Evolutionary conservation across 2,113 vertebrate species (phyloP).

Genomic region (Mormyrus iriodes): DNA sequence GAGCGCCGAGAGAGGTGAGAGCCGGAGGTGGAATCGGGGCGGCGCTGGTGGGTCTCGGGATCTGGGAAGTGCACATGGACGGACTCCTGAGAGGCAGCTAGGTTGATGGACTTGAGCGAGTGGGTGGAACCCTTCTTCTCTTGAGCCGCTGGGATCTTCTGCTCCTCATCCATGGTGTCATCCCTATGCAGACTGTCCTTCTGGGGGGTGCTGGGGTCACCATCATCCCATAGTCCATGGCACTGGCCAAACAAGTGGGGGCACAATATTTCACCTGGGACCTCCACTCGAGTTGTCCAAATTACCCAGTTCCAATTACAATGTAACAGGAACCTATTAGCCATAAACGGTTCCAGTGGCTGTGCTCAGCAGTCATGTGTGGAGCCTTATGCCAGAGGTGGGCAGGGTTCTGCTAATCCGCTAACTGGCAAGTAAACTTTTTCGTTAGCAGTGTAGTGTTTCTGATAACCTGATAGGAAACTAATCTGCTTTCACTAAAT

Average conservation of each 20-base stretch:
- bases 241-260: conserved; percentile 59
- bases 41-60: conserved; percentile 68
- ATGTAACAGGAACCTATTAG: neutral
- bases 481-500: neutral
- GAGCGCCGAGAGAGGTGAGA: conserved; percentile 76
- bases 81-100: conserved; percentile 76
- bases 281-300: neutral
- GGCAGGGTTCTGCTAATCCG: too few species aligned
- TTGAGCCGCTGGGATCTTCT: conserved; percentile 30
- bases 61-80: conserved; percentile 73
- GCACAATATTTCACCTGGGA: neutral
- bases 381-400: neutral
- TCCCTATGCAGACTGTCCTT: conserved; percentile 55
- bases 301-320: neutral
- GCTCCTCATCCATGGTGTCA: conserved; percentile 72
- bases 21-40: conserved; percentile 73
- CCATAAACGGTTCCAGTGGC: neutral
- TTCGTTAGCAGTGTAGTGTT: too few species aligned
- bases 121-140: conserved; percentile 69
- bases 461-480: neutral
- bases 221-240: conserved; percentile 92
- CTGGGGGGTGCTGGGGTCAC: conserved; percentile 58
- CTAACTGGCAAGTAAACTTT: too few species aligned
- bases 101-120: conserved; percentile 76
- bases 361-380: neutral